Percentiles rank a stretch among this genome's conserved stretches.
These are phyloP conservation scores for Willowsia nigromaculata DNA, from an alignment of 2,888 invertebrate genomes.

Conservation along the genomic window DNA sequence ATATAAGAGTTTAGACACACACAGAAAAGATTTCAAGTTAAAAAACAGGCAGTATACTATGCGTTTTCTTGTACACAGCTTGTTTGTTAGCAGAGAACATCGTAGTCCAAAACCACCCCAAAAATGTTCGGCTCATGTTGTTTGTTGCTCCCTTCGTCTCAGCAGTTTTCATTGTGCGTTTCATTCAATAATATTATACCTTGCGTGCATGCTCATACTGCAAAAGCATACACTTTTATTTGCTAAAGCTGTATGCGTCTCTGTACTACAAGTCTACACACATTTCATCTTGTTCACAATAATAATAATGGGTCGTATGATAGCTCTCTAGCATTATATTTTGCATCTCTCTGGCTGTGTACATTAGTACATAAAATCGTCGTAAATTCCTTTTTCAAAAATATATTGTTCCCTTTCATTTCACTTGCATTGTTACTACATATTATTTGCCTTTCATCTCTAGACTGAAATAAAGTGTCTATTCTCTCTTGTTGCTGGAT, in stretches of 20 bases:
- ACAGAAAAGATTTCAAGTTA: slow-evolving; percentile 26
- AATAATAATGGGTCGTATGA: not conserved
- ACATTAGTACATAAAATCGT: slow-evolving; percentile 1
- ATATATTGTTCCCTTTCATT: not conserved
- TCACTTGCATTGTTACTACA: not conserved
- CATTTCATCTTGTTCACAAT: not conserved
- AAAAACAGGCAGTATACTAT: slow-evolving; percentile 2
- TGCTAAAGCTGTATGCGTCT: not conserved
- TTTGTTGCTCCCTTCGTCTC: not conserved
- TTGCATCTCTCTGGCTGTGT: not conserved
- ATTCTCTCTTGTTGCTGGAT: not conserved
- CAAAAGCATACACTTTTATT: not conserved
- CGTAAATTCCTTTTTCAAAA: not conserved
- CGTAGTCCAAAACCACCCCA: slow-evolving; percentile 40
- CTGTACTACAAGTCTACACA: not conserved
- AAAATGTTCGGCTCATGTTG: slow-evolving; percentile 5
- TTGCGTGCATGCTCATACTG: not conserved
- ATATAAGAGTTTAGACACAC: not conserved
- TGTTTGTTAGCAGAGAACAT: not conserved
- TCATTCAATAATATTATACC: not conserved
- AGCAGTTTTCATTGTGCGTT: not conserved
- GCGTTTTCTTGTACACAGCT: not conserved
- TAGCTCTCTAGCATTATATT: not conserved
- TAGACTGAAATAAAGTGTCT: not conserved
- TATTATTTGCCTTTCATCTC: not conserved